Conservation (phyloP, 2,888 invertebrate genomes). For the Seladonia tumulorum region DNA sequence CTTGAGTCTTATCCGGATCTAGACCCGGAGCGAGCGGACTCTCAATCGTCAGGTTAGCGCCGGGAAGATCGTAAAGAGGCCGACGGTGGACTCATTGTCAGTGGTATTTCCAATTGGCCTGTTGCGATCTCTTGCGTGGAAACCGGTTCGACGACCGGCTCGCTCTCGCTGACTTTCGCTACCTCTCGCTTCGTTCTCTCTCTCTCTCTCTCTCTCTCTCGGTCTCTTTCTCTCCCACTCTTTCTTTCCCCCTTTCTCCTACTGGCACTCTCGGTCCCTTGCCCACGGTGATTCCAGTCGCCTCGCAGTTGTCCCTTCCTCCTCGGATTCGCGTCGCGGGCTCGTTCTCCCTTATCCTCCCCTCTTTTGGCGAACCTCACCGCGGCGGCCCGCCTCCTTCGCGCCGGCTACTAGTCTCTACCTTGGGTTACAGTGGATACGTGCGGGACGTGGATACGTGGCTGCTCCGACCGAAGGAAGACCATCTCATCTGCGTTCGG, state of each 20-base stretch:
- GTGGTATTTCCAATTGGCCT: slow-evolving; percentile 74
- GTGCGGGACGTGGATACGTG: slow-evolving; percentile 30
- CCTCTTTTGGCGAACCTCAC: slow-evolving; percentile 26
- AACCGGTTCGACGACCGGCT: slow-evolving; percentile 74
- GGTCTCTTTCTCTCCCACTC: not conserved
- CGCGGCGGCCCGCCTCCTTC: slow-evolving; percentile 41
- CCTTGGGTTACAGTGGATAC: slow-evolving; percentile 67
- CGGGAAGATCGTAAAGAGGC: slow-evolving; percentile 63
- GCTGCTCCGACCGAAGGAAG: slow-evolving; percentile 32
- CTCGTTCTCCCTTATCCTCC: slow-evolving; percentile 32
- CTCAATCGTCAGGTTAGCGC: slow-evolving; percentile 57
- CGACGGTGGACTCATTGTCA: slow-evolving; percentile 67
- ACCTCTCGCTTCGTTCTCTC: not conserved
- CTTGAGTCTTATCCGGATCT: slow-evolving; percentile 38
- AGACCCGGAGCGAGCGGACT: slow-evolving; percentile 30
- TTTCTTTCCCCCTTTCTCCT: not conserved
- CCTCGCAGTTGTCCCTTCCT: slow-evolving; percentile 16
- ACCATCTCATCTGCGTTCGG: not conserved
- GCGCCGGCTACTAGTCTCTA: slow-evolving; percentile 61
- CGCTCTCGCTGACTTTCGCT: slow-evolving; percentile 45
- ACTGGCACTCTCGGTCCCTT: not conserved
- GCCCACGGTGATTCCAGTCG: slow-evolving; percentile 29
- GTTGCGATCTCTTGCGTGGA: slow-evolving; percentile 65
- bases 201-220: slow-evolving; percentile 3
- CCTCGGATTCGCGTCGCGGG: slow-evolving; percentile 11